phyloP scores from a whole-genome alignment of 2,797 vertebrate species.

The Hippocampus kuda region DNA sequence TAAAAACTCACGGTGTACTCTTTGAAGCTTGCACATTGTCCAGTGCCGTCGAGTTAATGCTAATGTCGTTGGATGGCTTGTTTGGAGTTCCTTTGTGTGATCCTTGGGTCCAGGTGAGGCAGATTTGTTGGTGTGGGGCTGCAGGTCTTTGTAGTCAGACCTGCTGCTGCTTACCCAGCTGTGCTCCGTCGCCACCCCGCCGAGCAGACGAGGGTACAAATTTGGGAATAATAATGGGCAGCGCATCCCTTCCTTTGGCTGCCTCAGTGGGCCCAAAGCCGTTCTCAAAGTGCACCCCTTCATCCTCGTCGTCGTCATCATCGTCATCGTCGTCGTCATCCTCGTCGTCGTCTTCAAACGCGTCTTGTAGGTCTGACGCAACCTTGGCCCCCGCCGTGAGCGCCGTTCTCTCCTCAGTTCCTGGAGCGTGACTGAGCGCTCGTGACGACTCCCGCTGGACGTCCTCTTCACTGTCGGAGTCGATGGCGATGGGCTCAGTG shows the following conservation, averaged over 20 bases:
- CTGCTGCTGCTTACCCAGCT: conserved; percentile 85
- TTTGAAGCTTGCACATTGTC: neutral
- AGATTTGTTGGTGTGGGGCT: conserved; percentile 51
- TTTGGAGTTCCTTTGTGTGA: conserved; percentile 11
- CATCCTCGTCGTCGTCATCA: conserved; percentile 40
- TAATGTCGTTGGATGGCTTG: conserved; percentile 60
- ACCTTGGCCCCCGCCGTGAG: conserved; percentile 41
- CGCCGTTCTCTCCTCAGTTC: conserved; percentile 25
- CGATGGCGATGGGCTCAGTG: conserved; percentile 64
- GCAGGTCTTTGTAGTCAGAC: conserved; percentile 55
- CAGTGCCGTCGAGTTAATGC: conserved; percentile 28
- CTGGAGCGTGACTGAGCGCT: conserved; percentile 38
- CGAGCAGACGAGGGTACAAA: conserved; percentile 73
- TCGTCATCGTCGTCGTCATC: conserved; percentile 28
- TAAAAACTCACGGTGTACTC: neutral
- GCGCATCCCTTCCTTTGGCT: conserved; percentile 71
- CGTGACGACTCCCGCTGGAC: conserved; percentile 50
- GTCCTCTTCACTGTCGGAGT: conserved; percentile 67
- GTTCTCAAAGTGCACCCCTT: conserved; percentile 84
- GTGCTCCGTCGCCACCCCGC: conserved; percentile 64
- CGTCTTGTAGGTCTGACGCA: conserved; percentile 67
- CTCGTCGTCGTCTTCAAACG: conserved; percentile 69
- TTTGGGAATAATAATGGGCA: conserved; percentile 75
- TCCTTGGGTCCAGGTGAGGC: conserved; percentile 49
- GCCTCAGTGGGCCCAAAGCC: conserved; percentile 54